Conservation (phyloP, 1,140 invertebrate species). For the Sinella curviseta region DNA sequence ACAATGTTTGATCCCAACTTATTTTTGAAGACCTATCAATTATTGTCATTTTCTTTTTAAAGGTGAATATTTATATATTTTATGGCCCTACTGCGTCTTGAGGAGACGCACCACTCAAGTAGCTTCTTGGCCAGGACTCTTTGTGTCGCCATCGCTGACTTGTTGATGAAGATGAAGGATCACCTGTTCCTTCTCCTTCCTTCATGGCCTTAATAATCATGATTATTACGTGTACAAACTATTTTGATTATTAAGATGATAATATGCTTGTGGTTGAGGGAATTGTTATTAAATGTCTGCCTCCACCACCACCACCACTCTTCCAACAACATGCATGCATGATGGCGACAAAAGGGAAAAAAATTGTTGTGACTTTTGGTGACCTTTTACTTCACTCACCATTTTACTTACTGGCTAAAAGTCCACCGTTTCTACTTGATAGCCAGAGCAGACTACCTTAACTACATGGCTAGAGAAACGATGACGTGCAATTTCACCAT, state of each 20-base stretch:
- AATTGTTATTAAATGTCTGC: background rate
- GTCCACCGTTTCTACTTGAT: too few relatives aligned
- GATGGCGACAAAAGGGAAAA: background rate
- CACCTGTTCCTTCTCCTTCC: background rate
- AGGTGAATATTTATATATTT: background rate
- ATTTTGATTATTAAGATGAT: background rate
- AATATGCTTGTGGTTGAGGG: background rate
- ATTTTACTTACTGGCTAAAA: background rate
- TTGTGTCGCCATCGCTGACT: background rate
- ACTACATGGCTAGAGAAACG: background rate
- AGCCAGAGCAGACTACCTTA: background rate
- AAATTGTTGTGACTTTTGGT: background rate
- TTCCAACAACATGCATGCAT: background rate
- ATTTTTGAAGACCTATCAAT: background rate
- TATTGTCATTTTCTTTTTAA: background rate
- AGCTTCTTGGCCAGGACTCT: too few relatives aligned
- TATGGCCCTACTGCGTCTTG: too few relatives aligned
- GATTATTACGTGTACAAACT: background rate
- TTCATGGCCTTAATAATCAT: background rate
- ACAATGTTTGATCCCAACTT: background rate
- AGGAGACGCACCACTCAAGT: background rate
- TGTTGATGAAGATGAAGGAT: background rate
- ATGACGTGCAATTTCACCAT: background rate
- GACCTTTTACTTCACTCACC: background rate
- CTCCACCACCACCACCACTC: background rate